Conservation (phyloP, 2,888 invertebrate species). For the Branchipolynoe longqiensis region DNA sequence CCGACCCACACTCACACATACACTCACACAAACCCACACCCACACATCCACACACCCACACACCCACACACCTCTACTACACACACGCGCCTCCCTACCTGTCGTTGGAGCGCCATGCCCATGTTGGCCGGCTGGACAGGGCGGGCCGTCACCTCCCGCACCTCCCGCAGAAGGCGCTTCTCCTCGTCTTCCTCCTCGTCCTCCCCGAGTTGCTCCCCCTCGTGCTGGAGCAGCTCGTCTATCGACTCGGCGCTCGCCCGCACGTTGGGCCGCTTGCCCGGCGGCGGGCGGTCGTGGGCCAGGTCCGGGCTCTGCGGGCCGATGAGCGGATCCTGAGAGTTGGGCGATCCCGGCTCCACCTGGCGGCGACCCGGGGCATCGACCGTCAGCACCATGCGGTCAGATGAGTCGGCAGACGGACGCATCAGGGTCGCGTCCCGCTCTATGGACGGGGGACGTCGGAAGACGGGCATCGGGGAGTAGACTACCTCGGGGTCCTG, state of each 20-base stretch:
- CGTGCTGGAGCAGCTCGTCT: slow-evolving; percentile 55
- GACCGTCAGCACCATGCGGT: slow-evolving; percentile 62
- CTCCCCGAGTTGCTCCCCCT: slow-evolving; percentile 18
- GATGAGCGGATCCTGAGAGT: slow-evolving; percentile 60
- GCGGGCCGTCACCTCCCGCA: neutral
- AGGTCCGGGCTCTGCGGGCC: slow-evolving; percentile 60
- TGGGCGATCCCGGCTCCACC: slow-evolving; percentile 61
- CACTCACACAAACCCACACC: too few relatives aligned
- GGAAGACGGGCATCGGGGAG: slow-evolving; percentile 64
- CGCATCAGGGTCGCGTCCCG: slow-evolving; percentile 61
- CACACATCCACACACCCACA: too few relatives aligned
- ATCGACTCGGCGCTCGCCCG: slow-evolving; percentile 60
- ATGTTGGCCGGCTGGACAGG: too few relatives aligned
- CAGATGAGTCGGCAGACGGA: slow-evolving; percentile 57
- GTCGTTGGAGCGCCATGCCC: too few relatives aligned
- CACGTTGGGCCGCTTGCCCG: slow-evolving; percentile 56
- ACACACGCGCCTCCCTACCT: too few relatives aligned
- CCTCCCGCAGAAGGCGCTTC: neutral
- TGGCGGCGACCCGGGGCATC: slow-evolving; percentile 56
- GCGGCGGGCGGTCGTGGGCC: neutral
- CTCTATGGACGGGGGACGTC: slow-evolving; percentile 62
- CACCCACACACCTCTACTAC: too few relatives aligned
- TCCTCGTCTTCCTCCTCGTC: neutral
- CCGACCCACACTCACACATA: too few relatives aligned
- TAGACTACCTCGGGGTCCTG: slow-evolving; percentile 64